Evolutionary conservation across 2,797 vertebrate genomes (phyloP).

Genomic region (Cryptoblepharus egeriae): DNA sequence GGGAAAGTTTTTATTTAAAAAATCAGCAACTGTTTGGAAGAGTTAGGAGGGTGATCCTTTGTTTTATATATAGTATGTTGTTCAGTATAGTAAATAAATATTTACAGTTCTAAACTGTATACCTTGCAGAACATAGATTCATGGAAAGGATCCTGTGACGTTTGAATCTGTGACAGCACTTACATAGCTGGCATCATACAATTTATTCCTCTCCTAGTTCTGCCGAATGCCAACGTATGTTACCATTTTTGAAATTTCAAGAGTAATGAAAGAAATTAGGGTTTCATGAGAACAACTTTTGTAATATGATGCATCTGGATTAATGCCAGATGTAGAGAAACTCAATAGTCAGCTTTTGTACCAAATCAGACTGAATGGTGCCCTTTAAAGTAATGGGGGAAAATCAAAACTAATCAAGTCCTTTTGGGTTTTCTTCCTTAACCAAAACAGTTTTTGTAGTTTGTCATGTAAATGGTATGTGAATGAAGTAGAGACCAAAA

Average conservation of each 20-base stretch:
- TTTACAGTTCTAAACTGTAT: not conserved
- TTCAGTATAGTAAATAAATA: too few relatives aligned
- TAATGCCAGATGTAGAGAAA: constrained; percentile 8
- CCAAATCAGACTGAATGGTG: constrained; percentile 1
- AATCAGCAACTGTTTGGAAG: too few relatives aligned
- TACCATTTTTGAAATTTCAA: constrained; percentile 13
- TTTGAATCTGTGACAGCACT: not conserved
- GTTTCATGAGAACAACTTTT: constrained; percentile 32
- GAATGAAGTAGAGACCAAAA: not conserved
- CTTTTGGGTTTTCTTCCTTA: constrained; percentile 4
- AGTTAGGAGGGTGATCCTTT: too few relatives aligned
- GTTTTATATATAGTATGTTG: too few relatives aligned
- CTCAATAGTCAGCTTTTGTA: not conserved
- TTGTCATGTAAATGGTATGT: constrained; percentile 18
- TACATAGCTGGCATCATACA: not conserved
- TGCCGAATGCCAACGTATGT: constrained; percentile 19
- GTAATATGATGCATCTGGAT: constrained; percentile 21
- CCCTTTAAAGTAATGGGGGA: constrained; percentile 3
- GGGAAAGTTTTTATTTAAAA: too few relatives aligned
- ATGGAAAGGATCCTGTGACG: not conserved
- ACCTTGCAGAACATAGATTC: not conserved
- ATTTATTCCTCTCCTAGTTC: constrained; percentile 5
- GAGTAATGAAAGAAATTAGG: constrained; percentile 27
- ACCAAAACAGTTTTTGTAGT: rapidly evolving
- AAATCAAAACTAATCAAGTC: not conserved